A percentile compares a stretch with the other conserved stretches of the same genome.
These are phyloP conservation scores for Chrysogorgia sp. DNA, from an alignment of 92 coral and sea anemone species.

Conservation along the genomic window DNA sequence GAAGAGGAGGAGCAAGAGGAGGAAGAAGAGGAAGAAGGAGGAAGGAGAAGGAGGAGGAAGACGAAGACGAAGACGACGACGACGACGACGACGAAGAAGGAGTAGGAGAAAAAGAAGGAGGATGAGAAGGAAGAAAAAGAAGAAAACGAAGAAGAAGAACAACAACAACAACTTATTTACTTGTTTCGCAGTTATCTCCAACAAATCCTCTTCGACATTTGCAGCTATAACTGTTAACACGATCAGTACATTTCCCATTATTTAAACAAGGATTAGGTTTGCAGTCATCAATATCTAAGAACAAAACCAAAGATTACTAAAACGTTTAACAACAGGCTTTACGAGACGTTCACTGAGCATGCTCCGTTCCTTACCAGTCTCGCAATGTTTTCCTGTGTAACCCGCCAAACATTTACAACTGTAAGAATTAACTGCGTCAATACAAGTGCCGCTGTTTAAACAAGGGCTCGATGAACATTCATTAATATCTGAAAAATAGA, in stretches of 20 bases:
- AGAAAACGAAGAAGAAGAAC: no score
- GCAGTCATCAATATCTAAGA: constrained; percentile 29
- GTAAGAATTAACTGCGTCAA: constrained; percentile 30
- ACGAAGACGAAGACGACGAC: no score
- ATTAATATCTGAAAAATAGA: constrained; percentile 11
- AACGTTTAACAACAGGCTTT: neutral
- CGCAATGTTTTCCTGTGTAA: constrained; percentile 28
- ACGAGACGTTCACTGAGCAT: neutral
- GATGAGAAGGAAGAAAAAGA: no score
- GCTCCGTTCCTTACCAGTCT: constrained; percentile 25
- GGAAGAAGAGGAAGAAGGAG: no score
- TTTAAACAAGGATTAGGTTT: constrained; percentile 24
- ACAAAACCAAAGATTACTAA: neutral
- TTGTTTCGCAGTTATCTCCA: constrained; percentile 12
- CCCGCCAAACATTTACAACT: constrained; percentile 33
- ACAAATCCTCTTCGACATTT: constrained; percentile 13
- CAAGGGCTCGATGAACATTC: constrained; percentile 33
- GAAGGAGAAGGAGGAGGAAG: no score
- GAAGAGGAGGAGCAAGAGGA: no score
- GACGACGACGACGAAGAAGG: no score
- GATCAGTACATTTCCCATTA: constrained; percentile 29
- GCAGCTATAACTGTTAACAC: neutral
- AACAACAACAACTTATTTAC: neutral
- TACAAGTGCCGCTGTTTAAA: constrained; percentile 30
- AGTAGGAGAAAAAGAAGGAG: neutral